These are phyloP conservation scores for Orgyia antiqua DNA, from an alignment of 2,888 invertebrate genomes.

Conservation along the genomic window DNA sequence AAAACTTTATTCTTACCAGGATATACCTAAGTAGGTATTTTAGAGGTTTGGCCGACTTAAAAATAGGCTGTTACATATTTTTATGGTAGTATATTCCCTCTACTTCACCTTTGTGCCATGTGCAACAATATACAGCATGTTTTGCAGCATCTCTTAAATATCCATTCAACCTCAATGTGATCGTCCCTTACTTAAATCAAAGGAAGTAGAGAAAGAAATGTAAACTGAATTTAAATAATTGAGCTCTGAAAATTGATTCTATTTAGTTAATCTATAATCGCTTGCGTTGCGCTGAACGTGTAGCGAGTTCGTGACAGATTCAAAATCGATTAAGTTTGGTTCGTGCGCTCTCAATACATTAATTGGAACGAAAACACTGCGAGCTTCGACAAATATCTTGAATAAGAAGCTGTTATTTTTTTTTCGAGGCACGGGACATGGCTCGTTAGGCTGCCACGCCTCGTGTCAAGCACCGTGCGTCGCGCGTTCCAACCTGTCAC, in stretches of 20 bases:
- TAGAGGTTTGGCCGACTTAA: too few relatives aligned
- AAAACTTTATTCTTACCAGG: too few relatives aligned
- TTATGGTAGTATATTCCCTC: too few relatives aligned
- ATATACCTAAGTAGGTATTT: too few relatives aligned
- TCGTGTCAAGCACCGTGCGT: constrained; percentile 31
- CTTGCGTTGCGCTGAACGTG: constrained; percentile 38
- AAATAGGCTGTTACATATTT: too few relatives aligned
- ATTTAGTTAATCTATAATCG: constrained; percentile 36
- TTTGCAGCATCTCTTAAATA: too few relatives aligned
- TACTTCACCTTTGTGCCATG: too few relatives aligned
- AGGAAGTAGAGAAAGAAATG: constrained; percentile 19
- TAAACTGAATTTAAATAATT: constrained; percentile 28
- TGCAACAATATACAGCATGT: too few relatives aligned
- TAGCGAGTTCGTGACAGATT: constrained; percentile 46
- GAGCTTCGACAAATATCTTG: constrained; percentile 46
- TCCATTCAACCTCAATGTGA: too few relatives aligned
- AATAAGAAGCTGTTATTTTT: constrained; percentile 32
- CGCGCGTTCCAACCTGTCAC: constrained; percentile 33
- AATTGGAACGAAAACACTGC: constrained; percentile 56
- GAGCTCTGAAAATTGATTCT: constrained; percentile 29
- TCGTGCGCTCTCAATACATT: constrained; percentile 57
- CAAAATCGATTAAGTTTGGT: constrained; percentile 47
- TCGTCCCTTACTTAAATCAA: too few relatives aligned
- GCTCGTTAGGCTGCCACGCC: constrained; percentile 45
- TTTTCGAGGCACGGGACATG: constrained; percentile 29